Base-by-base conservation (phyloP, 2,888 invertebrate species). In the Glomeris marginata region DNA sequence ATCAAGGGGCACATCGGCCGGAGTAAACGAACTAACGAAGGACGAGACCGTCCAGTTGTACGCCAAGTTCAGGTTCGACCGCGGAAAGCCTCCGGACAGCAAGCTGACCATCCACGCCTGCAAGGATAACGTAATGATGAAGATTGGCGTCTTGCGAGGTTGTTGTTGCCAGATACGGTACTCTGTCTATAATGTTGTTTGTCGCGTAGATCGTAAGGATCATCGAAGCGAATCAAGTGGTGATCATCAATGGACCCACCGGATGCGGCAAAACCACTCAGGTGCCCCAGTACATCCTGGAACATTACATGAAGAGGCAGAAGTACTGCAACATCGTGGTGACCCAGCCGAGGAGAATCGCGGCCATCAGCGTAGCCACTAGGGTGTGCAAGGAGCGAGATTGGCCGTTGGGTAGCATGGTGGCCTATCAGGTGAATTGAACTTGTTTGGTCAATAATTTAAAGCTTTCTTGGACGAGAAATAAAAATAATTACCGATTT, bases 231-330 rank as follows among this genome's bases (percentile, higher is more conserved):
- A 80, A 78, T 63, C 76, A 78, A 47, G 84, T 91, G 0, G 75
- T 84, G 1, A 75, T 97, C 11, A 77, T 98, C 41, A 81, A 90
- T 67, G 95, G 95, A 1, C 81, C 82, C 1, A 95, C 97, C 0
- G 97, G 97, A 1, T 92, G 92, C 65, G 97, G 97, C 8, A 75
- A 75, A 61, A 88, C 91, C 0, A 87, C 86, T 0, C 84, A 86
- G 68, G 84, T 88, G 0, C 91, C 94, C 0, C 94, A 94, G 64
- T 91, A 81, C 70, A 86, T 95, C 55, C 68, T 94, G n/a, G 87
- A 94, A 58, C 74, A 81, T 57, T 77, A 76, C 56, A 77, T 73
- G 49, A 69, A 74, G 43, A 72, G 73, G 22, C 73, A 74, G 21
- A 69, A 71, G 49, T 74, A 75, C 45, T 90, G 90, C 62, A 91